Conservation (phyloP, 2,113 vertebrate species). For the Halcyon senegalensis region DNA sequence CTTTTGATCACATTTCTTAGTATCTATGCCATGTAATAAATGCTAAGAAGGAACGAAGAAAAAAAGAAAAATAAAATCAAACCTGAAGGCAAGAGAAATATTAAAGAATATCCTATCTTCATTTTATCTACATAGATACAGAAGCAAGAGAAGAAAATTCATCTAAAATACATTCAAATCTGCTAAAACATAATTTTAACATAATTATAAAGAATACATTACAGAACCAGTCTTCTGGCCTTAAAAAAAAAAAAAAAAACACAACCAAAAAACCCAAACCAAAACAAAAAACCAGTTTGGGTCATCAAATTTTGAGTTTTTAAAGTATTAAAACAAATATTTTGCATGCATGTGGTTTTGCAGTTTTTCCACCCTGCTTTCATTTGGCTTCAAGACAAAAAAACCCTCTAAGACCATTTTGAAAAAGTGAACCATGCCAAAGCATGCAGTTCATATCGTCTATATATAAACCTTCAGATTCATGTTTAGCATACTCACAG, state of each 20-base stretch:
- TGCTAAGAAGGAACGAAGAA: neutral
- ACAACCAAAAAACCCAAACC: too few species aligned
- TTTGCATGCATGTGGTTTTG: neutral
- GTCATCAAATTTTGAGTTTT: neutral
- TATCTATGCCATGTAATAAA: neutral
- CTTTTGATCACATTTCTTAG: neutral
- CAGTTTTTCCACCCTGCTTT: neutral
- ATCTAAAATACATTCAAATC: neutral
- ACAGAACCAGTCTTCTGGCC: neutral
- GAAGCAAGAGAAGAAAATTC: neutral
- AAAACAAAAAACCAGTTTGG: neutral
- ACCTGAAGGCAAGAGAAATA: neutral
- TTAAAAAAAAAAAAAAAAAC: neutral
- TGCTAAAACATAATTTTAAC: neutral
- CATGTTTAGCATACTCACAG: neutral
- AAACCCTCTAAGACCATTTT: neutral
- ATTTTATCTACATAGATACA: neutral
- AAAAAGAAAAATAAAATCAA: neutral
- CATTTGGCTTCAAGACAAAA: neutral
- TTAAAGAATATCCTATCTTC: neutral
- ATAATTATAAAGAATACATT: neutral
- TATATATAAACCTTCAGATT: neutral
- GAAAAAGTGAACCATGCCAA: neutral
- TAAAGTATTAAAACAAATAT: neutral
- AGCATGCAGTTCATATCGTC: neutral